Percentiles rank a stretch among this genome's conserved stretches.
These are phyloP conservation scores for Aricia agestis DNA, from an alignment of 1,140 invertebrate genomes.

Conservation along the genomic window DNA sequence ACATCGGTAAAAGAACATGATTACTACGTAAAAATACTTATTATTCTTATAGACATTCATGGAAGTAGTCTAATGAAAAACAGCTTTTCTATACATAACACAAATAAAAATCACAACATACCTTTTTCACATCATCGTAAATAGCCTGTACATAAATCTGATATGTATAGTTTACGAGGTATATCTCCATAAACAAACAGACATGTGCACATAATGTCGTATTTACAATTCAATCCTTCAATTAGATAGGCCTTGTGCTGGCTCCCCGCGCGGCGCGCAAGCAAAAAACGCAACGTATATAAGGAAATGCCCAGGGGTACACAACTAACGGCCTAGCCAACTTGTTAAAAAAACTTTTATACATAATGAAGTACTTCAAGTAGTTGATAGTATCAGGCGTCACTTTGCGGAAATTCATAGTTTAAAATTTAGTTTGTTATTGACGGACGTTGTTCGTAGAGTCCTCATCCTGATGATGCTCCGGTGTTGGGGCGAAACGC, in stretches of 20 bases:
- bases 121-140: neutral
- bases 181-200: slow-evolving; percentile 25
- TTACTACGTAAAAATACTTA: too few relatives aligned
- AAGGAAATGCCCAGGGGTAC: slow-evolving; percentile 15
- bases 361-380: too few relatives aligned
- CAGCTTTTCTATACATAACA: too few relatives aligned
- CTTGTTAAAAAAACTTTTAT: too few relatives aligned
- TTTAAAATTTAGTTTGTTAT: too few relatives aligned
- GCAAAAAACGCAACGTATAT: slow-evolving; percentile 32
- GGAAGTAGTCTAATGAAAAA: too few relatives aligned
- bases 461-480: too few relatives aligned
- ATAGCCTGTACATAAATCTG: neutral
- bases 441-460: too few relatives aligned
- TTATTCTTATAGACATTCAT: too few relatives aligned
- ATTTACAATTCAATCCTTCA: slow-evolving; percentile 40
- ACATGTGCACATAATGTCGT: slow-evolving; percentile 29
- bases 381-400: too few relatives aligned
- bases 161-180: slow-evolving; percentile 2
- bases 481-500: too few relatives aligned
- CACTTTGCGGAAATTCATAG: too few relatives aligned
- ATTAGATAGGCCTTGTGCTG: slow-evolving; percentile 35
- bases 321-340: neutral
- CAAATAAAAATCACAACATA: neutral
- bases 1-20: neutral
- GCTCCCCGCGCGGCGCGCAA: slow-evolving; percentile 30